phyloP scores from a whole-genome alignment of 2,888 invertebrate species.

The Hypselothyrea guttata region DNA sequence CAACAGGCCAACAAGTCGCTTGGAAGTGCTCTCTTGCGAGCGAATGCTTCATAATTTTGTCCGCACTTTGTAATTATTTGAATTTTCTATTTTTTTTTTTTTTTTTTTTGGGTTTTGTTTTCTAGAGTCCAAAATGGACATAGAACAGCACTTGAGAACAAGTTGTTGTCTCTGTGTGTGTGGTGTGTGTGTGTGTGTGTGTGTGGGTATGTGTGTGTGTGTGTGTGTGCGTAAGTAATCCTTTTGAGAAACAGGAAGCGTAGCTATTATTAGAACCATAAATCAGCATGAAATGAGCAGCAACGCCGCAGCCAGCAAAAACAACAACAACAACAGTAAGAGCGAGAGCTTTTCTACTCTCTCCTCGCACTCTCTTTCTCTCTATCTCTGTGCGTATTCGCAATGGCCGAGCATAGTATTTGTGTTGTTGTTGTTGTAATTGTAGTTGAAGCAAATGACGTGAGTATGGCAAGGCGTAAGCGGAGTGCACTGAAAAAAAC shows the following conservation, averaged over 20 bases:
- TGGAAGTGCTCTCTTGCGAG: slow-evolving; percentile 54
- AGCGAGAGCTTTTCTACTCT: slow-evolving; percentile 25
- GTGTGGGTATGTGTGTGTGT: slow-evolving; percentile 35
- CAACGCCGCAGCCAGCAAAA: slow-evolving; percentile 55
- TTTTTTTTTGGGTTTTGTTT: slow-evolving; percentile 3
- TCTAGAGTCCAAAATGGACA: slow-evolving; percentile 38
- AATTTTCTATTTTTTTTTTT: slow-evolving; percentile 39
- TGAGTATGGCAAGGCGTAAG: slow-evolving; percentile 57
- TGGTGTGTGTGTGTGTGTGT: too few species aligned
- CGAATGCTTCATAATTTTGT: slow-evolving; percentile 59
- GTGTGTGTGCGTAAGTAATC: slow-evolving; percentile 39
- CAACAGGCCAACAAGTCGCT: slow-evolving; percentile 25
- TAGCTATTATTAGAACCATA: slow-evolving; percentile 81
- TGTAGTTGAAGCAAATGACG: slow-evolving; percentile 62
- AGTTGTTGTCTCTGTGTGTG: slow-evolving; percentile 35
- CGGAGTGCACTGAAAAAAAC: slow-evolving; percentile 44
- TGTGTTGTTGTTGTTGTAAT: slow-evolving; percentile 45
- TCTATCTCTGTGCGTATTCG: slow-evolving; percentile 59
- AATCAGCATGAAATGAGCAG: slow-evolving; percentile 81
- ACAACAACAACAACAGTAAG: slow-evolving; percentile 38
- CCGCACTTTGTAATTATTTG: slow-evolving; percentile 66
- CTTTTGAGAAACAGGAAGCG: slow-evolving; percentile 70
- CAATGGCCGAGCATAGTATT: slow-evolving; percentile 1
- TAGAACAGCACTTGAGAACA: slow-evolving; percentile 25
- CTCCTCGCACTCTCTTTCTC: slow-evolving; percentile 43